These are phyloP conservation scores for Belgica antarctica DNA, from an alignment of 2,888 invertebrate species.

Conservation along the genomic window DNA sequence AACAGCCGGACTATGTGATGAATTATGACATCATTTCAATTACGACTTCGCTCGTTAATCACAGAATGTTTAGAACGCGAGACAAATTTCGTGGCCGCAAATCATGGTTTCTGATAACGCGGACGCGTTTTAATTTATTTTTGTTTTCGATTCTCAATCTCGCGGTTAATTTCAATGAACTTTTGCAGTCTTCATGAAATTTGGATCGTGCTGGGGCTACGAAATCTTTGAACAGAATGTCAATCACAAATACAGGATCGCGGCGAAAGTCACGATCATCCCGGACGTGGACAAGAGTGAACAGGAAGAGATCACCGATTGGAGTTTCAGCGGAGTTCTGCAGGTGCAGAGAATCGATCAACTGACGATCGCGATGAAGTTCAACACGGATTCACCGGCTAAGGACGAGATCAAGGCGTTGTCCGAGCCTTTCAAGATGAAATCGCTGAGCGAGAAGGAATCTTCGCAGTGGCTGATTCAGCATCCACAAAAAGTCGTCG, in stretches of 20 bases:
- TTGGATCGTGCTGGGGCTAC: neutral
- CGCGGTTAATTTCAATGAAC: slow-evolving; percentile 16
- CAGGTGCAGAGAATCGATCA: slow-evolving; percentile 14
- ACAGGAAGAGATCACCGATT: slow-evolving; percentile 16
- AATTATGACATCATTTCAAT: neutral
- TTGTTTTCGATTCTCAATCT: neutral
- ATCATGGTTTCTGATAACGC: neutral
- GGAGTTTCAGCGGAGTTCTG: neutral
- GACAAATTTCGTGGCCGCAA: neutral
- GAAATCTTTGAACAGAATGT: slow-evolving; percentile 1
- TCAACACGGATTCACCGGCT: neutral
- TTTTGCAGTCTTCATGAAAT: slow-evolving; percentile 23
- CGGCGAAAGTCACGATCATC: slow-evolving; percentile 21
- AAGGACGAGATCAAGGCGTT: slow-evolving; percentile 10
- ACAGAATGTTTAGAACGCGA: neutral
- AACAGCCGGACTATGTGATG: neutral
- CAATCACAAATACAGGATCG: neutral
- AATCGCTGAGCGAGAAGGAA: slow-evolving; percentile 21
- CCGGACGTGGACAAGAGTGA: slow-evolving; percentile 32
- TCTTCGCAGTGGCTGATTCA: neutral
- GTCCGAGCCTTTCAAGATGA: slow-evolving; percentile 29
- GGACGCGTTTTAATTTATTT: no score
- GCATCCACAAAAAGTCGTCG: slow-evolving; percentile 49
- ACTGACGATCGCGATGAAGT: neutral
- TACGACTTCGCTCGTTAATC: neutral